A percentile compares a stretch with the other conserved stretches of the same genome.
Conservation (phyloP, 37 sponge, comb jelly and placozoan genomes). For the Axinella damicornis region DNA sequence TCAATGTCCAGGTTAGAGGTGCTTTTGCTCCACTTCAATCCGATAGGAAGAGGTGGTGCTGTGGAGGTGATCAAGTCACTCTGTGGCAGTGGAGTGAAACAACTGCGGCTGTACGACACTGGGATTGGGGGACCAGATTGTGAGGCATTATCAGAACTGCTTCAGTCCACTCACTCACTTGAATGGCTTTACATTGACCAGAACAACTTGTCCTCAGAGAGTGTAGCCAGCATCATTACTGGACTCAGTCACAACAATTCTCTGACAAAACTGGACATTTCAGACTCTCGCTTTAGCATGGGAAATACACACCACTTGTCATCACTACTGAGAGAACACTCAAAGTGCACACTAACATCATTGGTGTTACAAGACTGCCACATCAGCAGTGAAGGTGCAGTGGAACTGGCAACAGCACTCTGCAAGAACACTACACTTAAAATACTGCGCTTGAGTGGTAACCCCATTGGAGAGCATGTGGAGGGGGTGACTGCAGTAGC, state of each 20-base stretch:
- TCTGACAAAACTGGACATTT: no score
- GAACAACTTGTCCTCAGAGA: background rate
- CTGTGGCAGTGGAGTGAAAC: background rate
- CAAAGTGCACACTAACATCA: no score
- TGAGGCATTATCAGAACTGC: background rate
- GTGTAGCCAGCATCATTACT: background rate
- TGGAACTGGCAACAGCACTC: background rate
- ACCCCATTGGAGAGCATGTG: no score
- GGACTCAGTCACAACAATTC: constrained; percentile 17
- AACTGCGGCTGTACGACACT: background rate
- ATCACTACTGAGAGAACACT: no score
- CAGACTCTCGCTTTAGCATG: no score
- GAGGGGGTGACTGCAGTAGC: background rate
- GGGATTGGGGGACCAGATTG: constrained; percentile 1
- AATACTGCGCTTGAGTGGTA: background rate
- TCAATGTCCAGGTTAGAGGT: background rate
- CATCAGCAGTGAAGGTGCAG: background rate
- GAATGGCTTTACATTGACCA: background rate
- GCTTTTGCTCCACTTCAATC: background rate
- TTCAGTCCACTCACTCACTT: background rate
- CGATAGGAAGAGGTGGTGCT: constrained; percentile 19
- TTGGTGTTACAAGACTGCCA: background rate
- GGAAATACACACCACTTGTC: no score
- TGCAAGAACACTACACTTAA: background rate
- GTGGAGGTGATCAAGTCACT: constrained; percentile 1